Conservation (phyloP, 2,888 invertebrate species). For the Synergus laeviventris region DNA sequence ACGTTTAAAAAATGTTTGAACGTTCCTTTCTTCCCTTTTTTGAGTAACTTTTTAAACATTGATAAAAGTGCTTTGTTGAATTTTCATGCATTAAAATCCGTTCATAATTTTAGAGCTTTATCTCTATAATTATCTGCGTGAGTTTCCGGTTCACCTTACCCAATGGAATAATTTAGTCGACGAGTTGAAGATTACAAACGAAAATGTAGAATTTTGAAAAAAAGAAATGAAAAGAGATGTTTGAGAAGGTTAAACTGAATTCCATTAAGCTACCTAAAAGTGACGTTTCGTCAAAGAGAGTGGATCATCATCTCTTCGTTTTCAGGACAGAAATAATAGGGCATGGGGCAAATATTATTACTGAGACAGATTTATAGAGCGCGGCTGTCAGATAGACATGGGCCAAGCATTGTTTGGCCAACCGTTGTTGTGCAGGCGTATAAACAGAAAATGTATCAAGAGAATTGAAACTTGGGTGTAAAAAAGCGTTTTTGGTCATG, state of each 20-base stretch:
- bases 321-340: slow-evolving; percentile 31
- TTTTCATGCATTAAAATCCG: background rate
- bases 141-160: background rate
- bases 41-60: no score
- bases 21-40: no score
- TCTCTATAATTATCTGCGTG: background rate
- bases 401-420: slow-evolving; percentile 36
- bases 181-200: background rate
- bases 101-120: background rate
- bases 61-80: background rate
- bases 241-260: slow-evolving; percentile 3
- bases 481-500: slow-evolving; percentile 21
- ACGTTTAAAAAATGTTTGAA: no score
- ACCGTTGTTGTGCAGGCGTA: slow-evolving; percentile 22
- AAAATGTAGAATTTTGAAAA: background rate
- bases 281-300: slow-evolving; percentile 1
- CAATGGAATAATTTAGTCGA: background rate
- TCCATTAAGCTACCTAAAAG: slow-evolving; percentile 2
- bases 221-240: background rate
- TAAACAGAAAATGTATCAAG: slow-evolving; percentile 34
- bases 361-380: slow-evolving; percentile 34
- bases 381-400: slow-evolving; percentile 36
- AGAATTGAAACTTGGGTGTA: slow-evolving; percentile 25
- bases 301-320: slow-evolving; percentile 28
- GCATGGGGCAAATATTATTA: slow-evolving; percentile 27